Evolutionary conservation across 2,113 vertebrate genomes (phyloP).

Genomic region (Myodes glareolus): DNA sequence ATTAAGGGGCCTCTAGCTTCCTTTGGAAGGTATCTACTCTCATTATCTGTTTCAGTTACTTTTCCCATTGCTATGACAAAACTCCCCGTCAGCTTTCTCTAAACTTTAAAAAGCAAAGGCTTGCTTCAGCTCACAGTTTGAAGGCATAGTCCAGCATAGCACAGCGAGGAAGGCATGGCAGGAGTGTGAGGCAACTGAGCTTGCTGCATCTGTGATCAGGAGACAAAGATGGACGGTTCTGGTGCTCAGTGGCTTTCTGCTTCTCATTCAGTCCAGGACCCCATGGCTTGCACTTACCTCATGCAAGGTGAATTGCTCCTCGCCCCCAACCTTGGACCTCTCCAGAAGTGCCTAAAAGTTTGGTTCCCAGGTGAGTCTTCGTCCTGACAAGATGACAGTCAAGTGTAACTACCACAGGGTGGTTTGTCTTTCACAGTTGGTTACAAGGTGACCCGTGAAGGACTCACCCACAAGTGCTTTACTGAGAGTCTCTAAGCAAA

Average conservation of each 20-base stretch:
- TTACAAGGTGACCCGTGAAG: background rate
- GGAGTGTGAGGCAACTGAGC: background rate
- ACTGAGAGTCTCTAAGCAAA: constrained; percentile 66
- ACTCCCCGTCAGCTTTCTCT: too few species aligned
- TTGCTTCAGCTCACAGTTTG: background rate
- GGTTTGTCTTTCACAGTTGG: background rate
- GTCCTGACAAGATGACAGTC: background rate
- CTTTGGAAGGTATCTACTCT: background rate
- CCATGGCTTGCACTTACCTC: background rate
- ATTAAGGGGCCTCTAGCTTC: too few species aligned
- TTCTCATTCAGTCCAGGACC: background rate
- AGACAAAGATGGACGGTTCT: background rate
- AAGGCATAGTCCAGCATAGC: background rate
- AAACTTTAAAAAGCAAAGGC: background rate
- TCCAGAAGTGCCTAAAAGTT: background rate
- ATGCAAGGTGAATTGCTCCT: background rate
- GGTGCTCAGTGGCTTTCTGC: background rate
- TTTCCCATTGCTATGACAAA: background rate
- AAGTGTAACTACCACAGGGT: background rate
- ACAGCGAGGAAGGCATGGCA: background rate
- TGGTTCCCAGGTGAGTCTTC: background rate
- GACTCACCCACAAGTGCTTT: constrained; percentile 45
- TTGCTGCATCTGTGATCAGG: background rate
- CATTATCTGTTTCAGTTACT: background rate
- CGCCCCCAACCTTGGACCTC: background rate